Evolutionary conservation across 2,113 vertebrate species (phyloP).

Genomic region (Pluvialis apricaria): DNA sequence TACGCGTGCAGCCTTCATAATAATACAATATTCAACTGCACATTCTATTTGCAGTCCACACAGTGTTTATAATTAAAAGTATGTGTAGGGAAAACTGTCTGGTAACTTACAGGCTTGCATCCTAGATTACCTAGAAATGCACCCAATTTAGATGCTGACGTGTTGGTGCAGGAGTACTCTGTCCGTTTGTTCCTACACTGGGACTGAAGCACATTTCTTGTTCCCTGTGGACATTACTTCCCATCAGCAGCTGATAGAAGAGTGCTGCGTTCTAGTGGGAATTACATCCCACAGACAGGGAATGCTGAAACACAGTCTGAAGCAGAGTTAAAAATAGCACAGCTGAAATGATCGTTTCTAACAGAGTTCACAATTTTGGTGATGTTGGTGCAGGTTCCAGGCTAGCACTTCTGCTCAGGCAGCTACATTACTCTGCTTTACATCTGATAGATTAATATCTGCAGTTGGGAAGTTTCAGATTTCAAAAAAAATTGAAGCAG

Average conservation of each 20-base stretch:
- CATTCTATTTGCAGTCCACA: neutral
- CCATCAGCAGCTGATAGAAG: neutral
- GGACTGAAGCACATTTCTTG: neutral
- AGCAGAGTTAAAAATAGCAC: neutral
- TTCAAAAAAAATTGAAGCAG: neutral
- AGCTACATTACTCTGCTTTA: neutral
- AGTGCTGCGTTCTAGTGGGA: neutral
- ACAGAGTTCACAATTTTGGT: neutral
- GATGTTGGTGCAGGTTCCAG: neutral
- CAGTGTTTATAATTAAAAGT: neutral
- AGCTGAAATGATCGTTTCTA: neutral
- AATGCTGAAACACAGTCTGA: neutral
- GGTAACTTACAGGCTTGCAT: neutral
- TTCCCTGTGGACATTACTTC: neutral
- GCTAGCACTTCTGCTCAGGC: neutral
- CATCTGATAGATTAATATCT: neutral
- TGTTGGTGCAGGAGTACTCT: neutral
- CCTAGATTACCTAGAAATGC: neutral
- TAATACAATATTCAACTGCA: neutral
- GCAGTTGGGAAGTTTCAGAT: neutral
- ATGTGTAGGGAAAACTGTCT: neutral
- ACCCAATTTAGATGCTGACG: neutral
- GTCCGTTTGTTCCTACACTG: neutral
- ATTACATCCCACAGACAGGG: neutral
- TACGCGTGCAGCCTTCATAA: neutral